Base-by-base conservation (phyloP, 64 coral and sea anemone genomes). In the Montipora capricornis region DNA sequence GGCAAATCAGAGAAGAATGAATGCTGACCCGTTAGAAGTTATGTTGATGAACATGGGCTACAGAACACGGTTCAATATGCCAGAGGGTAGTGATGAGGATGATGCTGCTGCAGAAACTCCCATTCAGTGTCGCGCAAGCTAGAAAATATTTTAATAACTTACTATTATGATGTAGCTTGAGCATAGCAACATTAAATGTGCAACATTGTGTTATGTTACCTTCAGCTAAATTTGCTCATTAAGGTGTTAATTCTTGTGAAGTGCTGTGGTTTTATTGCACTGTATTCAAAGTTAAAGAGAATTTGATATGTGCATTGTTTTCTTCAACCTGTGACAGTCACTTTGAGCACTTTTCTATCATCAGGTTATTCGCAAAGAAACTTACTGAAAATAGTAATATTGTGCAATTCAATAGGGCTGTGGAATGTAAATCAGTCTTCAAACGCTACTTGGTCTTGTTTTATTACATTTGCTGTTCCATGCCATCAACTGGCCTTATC, bases 1-100 rank as follows among this genome's bases (percentile, higher is more conserved):
- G 75, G 98, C 95, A 77, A 99, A 99, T 89, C 98, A 99, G 83
- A 91, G 89, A 74, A 85, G 98, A 92, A 99, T 99, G 98, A 99
- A 99, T 69, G 95, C 98, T 49, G 98, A 99, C 80, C 98, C 98
- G 9, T 81, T 99, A 17, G 98, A 99, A 17, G 92, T 99, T 44
- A 99, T 99, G 98, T 68, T 99, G 20, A 96, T 99, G 95, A 99
- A 99, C 24, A 96, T 99, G 92, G 98, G 98, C 4, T 99, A 99
- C 67, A 80, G 96, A 74, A 92, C 98, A 79, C 91, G 92, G 44
- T 89, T 94, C 17, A 91, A 92, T 3, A 80, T 93, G 46, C 80
- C 81, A 5, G 95, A 94, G 46, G 98, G 92, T 12, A 93, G 93
- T 60, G 95, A 96, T 46, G 93, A 95, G 81, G 93, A 95, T 53